Conservation (phyloP, 92 coral and sea anemone genomes). For the Epizoanthus scotinus region DNA sequence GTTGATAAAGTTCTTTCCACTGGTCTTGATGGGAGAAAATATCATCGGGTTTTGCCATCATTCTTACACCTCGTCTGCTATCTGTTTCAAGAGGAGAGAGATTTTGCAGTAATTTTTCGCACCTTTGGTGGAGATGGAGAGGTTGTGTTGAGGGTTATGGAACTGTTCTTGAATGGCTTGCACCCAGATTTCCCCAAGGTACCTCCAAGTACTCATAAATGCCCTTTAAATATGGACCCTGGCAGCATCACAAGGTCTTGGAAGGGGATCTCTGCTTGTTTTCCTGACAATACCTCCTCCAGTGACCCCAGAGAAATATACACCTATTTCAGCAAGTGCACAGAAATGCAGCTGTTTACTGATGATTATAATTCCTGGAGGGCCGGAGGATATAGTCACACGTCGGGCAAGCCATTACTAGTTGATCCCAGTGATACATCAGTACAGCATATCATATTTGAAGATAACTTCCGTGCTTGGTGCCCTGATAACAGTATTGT, state of each 20-base stretch:
- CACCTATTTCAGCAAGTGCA: slow-evolving; percentile 47
- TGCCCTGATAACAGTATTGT: slow-evolving; percentile 74
- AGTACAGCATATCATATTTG: slow-evolving; percentile 83
- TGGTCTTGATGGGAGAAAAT: slow-evolving; percentile 46
- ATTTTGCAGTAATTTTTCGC: slow-evolving; percentile 70
- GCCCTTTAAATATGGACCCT: slow-evolving; percentile 45
- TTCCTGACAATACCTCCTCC: slow-evolving; percentile 27
- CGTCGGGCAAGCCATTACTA: slow-evolving; percentile 73
- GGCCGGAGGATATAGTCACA: slow-evolving; percentile 42
- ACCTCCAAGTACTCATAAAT: slow-evolving; percentile 29
- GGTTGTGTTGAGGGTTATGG: slow-evolving; percentile 35
- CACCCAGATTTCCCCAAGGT: slow-evolving; percentile 53
- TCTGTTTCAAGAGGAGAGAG: slow-evolving; percentile 47
- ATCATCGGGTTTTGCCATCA: slow-evolving; percentile 73
- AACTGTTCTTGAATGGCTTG: slow-evolving; percentile 28
- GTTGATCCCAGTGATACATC: slow-evolving; percentile 57
- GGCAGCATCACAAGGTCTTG: slow-evolving; percentile 54
- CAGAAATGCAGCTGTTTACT: slow-evolving; percentile 64
- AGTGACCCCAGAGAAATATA: slow-evolving; percentile 46
- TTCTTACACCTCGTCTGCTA: slow-evolving; percentile 60
- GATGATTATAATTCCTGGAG: slow-evolving; percentile 82
- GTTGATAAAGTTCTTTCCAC: slow-evolving; percentile 44
- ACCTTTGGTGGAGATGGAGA: slow-evolving; percentile 86
- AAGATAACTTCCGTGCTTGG: slow-evolving; percentile 83
- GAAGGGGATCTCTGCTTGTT: slow-evolving; percentile 43